These are phyloP conservation scores for Thaleichthys pacificus DNA, from an alignment of 2,797 vertebrate genomes.

Conservation along the genomic window DNA sequence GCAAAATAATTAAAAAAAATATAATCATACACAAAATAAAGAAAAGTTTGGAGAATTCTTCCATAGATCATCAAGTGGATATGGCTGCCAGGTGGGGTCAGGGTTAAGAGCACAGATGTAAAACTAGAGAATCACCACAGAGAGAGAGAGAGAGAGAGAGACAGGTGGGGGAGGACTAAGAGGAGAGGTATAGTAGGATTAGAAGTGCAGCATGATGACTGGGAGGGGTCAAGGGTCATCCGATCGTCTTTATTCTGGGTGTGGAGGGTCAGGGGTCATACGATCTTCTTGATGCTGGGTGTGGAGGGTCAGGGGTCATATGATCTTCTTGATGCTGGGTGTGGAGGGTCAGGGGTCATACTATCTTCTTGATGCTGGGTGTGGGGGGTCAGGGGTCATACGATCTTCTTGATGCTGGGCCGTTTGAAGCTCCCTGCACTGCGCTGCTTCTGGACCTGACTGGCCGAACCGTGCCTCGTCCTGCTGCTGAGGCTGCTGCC, in stretches of 20 bases:
- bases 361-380: slow-evolving; percentile 22
- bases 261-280: slow-evolving; percentile 72
- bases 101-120: not conserved
- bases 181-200: slow-evolving; percentile 23
- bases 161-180: not conserved
- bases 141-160: not conserved
- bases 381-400: slow-evolving; percentile 74
- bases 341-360: not conserved
- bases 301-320: not conserved
- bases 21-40: too few species aligned
- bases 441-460: slow-evolving; percentile 98
- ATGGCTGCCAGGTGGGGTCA: not conserved
- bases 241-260: slow-evolving; percentile 26
- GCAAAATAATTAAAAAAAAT: not conserved
- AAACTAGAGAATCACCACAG: not conserved
- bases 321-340: slow-evolving; percentile 23
- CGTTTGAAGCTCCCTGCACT: slow-evolving; percentile 97
- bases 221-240: slow-evolving; percentile 75
- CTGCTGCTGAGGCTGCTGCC: slow-evolving; percentile 88
- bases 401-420: slow-evolving; percentile 97
- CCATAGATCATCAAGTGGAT: slow-evolving; percentile 13
- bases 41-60: slow-evolving; percentile 2
- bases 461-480: slow-evolving; percentile 94
- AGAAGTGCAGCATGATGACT: slow-evolving; percentile 77
- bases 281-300: slow-evolving; percentile 26